Evolutionary conservation across 2,113 vertebrate species (phyloP), one percentile per base, ranked within the genome.

Genomic region (Microcebus griseorufus): DNA sequence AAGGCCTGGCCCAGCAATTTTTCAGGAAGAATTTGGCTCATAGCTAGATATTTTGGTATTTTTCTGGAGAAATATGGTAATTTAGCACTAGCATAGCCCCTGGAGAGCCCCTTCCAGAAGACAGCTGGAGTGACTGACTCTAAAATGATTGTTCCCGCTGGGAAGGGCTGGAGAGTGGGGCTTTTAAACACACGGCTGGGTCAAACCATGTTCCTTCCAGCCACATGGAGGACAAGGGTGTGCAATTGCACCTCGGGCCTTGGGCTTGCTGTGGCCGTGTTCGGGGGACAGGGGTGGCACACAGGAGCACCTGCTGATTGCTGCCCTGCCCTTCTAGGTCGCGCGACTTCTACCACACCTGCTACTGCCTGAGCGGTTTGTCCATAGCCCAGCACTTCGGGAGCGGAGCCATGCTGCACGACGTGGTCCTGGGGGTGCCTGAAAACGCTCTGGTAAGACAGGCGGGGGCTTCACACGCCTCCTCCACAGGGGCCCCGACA

Each of bases 271-370:
- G 37, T 72, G 75, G 67, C 23, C 2, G 4, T 9, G 1, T 22
- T 45, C 0, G 3, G 75, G 67, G 55, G 9, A 0, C 1, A 0
- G 12, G 32, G 16, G 53, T 27, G 32, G 72, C 29, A 27, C 4
- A 4, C 60, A 69, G 90, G 34, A 1, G 0, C 4, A 13, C 67
- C 90, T 53, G 9, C 65, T 95, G 51, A 83, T 17, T 34, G 76
- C 0, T 76, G 0, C 79, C 20, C 25, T 97, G 51, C 82, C 7
- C 58, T 11, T 45, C 6, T 97, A 99, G 99, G 94, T 99, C 99
- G 5, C 99, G 99, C 93, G 99, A 99, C 96, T 99, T 99, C 97
- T 99, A 99, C 98, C 99, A 99, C 98, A 99, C 99, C 0, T 99
- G 99, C 98, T 99, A 99, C 98, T 99, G 99, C 98, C 98, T 99